A percentile compares a stretch with the other conserved stretches of the same genome.
Conservation (phyloP, 1,140 invertebrate genomes). For the Pachypeltis micranthus region DNA sequence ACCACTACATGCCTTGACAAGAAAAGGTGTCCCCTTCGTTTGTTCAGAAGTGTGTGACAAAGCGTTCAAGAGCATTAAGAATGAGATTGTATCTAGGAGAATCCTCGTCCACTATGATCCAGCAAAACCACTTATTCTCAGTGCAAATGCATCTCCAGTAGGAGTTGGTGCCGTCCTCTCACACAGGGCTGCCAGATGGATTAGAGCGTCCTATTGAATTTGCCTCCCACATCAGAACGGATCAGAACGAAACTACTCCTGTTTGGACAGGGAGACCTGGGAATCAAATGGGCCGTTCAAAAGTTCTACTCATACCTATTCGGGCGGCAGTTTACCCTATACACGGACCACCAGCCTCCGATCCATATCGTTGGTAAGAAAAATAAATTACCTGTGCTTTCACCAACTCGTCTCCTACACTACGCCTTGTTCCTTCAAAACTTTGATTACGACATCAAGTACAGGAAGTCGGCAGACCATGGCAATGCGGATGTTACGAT, state of each 20-base stretch:
- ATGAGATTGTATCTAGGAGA: constrained; percentile 11
- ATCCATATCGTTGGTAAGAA: constrained; percentile 34
- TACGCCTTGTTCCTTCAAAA: constrained; percentile 31
- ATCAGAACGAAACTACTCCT: constrained; percentile 35
- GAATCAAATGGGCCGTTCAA: not conserved
- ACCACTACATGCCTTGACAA: constrained; percentile 10
- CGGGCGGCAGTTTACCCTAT: constrained; percentile 34
- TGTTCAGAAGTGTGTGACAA: not conserved
- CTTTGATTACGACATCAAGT: constrained; percentile 32
- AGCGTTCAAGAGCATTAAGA: not conserved
- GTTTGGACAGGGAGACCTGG: constrained; percentile 38
- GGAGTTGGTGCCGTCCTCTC: constrained; percentile 28
- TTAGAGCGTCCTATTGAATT: not conserved
- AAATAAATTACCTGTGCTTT: constrained; percentile 28
- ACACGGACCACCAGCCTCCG: constrained; percentile 40
- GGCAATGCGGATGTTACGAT: constrained; percentile 32
- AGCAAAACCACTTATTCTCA: constrained; percentile 20
- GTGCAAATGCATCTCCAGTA: constrained; percentile 26
- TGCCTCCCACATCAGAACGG: constrained; percentile 29
- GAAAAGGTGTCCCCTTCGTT: not conserved
- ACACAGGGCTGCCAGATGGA: constrained; percentile 22
- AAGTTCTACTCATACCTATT: constrained; percentile 26
- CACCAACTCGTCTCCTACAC: constrained; percentile 30
- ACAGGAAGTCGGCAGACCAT: constrained; percentile 23
- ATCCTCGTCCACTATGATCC: constrained; percentile 25